Percentiles rank a stretch among this genome's conserved stretches.
Conservation (phyloP, 1,140 invertebrate species). For the Adoxophyes honmai region DNA sequence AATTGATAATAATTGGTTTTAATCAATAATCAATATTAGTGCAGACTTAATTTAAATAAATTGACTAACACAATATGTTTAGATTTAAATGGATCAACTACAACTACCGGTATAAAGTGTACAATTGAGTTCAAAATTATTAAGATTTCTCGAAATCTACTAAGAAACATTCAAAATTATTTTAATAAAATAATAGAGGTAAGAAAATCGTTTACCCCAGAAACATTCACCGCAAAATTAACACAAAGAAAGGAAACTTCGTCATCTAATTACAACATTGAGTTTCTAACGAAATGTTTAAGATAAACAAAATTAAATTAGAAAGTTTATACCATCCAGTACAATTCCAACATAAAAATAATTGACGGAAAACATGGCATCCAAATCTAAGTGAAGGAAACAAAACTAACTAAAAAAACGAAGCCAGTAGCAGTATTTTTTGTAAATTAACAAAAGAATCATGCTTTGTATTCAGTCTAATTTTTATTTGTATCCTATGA, state of each 20-base stretch:
- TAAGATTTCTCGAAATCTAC: too few relatives aligned
- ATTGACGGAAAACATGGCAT: conserved; percentile 21
- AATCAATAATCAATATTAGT: background rate
- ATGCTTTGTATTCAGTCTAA: too few relatives aligned
- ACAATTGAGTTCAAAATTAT: too few relatives aligned
- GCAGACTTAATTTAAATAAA: background rate
- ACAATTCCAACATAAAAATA: conserved; percentile 24
- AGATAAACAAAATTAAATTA: conserved; percentile 20
- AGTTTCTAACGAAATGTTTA: conserved; percentile 19
- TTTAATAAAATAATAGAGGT: background rate
- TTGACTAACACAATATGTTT: background rate
- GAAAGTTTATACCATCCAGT: conserved; percentile 31
- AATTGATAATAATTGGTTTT: background rate
- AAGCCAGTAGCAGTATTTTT: too few relatives aligned
- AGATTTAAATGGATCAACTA: background rate
- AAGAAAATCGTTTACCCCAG: conserved; percentile 17
- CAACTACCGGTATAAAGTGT: too few relatives aligned
- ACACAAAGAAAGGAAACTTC: conserved; percentile 16
- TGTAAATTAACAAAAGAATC: background rate
- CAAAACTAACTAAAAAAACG: conserved; percentile 18
- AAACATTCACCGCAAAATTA: conserved; percentile 16
- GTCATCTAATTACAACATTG: conserved; percentile 22
- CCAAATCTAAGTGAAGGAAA: conserved; percentile 17
- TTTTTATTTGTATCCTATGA: too few relatives aligned
- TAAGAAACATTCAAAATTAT: background rate